Percentiles rank a stretch among this genome's conserved stretches.
Evolutionary conservation across 2,113 vertebrate genomes (phyloP).

Genomic region (Anguilla japonica): DNA sequence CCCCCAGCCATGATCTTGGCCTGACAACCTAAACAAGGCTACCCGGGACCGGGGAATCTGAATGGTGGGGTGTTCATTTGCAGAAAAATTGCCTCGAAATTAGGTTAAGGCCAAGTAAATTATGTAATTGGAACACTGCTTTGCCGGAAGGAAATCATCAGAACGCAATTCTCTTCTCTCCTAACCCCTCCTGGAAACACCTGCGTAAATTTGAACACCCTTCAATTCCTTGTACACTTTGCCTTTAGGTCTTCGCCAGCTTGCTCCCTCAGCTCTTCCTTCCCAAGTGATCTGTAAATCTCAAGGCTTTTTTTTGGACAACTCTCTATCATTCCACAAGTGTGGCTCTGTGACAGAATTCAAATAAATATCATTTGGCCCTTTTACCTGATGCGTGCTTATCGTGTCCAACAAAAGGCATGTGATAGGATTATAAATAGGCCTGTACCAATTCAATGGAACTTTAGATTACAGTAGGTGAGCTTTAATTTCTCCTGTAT

Average conservation of each 20-base stretch:
- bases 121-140: slow-evolving; percentile 42
- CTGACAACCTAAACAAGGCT: not conserved
- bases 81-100: not conserved
- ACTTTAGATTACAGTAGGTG: not conserved
- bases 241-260: slow-evolving; percentile 22
- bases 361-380: too few species aligned
- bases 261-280: not conserved
- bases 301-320: not conserved
- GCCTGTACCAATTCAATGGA: too few species aligned
- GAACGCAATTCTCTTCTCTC: not conserved
- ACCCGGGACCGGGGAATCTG: not conserved
- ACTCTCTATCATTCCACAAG: not conserved
- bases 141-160: slow-evolving; percentile 29
- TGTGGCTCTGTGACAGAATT: too few species aligned
- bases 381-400: too few species aligned
- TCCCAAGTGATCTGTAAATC: not conserved
- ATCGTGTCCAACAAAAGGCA: not conserved
- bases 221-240: slow-evolving; percentile 21
- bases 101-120: slow-evolving; percentile 39
- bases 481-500: not conserved
- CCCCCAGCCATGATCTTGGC: not conserved
- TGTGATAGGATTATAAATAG: too few species aligned
- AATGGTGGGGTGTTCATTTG: not conserved
- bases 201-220: slow-evolving; percentile 34
- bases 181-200: slow-evolving; percentile 20